phyloP scores from a whole-genome alignment of 2,113 vertebrate species.

The Xenus cinereus region DNA sequence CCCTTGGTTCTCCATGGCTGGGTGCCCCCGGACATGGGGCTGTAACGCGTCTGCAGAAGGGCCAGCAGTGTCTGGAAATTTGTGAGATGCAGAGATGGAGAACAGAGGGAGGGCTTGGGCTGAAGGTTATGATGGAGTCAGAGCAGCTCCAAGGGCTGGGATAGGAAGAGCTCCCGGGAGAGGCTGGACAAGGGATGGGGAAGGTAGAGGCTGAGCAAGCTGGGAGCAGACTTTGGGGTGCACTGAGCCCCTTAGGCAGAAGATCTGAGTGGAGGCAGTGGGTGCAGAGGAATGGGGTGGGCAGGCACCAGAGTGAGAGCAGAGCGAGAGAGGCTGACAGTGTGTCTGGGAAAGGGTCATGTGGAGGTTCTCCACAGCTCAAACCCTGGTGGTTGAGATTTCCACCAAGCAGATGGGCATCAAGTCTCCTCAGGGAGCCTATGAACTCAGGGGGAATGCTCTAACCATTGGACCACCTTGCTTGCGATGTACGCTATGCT shows the following conservation, averaged over 20 bases:
- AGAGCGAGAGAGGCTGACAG: neutral
- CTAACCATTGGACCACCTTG: neutral
- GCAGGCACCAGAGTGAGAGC: neutral
- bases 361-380: neutral
- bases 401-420: neutral
- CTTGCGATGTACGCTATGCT: neutral
- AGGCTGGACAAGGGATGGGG: neutral
- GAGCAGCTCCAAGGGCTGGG: neutral
- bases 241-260: neutral
- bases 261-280: neutral
- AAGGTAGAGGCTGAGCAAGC: neutral
- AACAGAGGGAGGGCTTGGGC: neutral
- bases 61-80: neutral
- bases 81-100: neutral
- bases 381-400: neutral
- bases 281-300: neutral
- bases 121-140: neutral
- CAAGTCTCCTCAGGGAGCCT: neutral
- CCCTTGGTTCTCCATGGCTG: neutral
- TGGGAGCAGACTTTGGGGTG: neutral
- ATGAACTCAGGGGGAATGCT: neutral
- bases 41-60: rapidly evolving
- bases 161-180: neutral
- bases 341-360: neutral
- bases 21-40: neutral